phyloP scores from a whole-genome alignment of 2,888 invertebrate genomes.

The Brachyopa scutellaris region DNA sequence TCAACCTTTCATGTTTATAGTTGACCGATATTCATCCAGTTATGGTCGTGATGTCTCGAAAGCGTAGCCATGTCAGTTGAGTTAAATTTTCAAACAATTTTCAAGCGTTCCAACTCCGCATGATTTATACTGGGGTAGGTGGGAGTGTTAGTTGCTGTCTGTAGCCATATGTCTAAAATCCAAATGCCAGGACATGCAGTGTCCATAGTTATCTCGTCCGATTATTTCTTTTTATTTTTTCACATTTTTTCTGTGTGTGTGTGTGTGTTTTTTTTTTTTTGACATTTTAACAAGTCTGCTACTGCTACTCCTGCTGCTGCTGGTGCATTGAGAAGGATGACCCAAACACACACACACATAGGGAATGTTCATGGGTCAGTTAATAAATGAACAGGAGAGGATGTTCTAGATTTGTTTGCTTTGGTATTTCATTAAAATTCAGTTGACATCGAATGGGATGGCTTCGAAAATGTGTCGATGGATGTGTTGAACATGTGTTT shows the following conservation, averaged over 20 bases:
- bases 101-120: constrained; percentile 44
- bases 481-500: constrained; percentile 72
- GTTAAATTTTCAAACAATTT: constrained; percentile 63
- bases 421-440: constrained; percentile 73
- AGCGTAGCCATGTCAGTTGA: constrained; percentile 59
- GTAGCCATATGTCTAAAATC: constrained; percentile 54
- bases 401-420: constrained; percentile 69
- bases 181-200: constrained; percentile 58
- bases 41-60: constrained; percentile 57
- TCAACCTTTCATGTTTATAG: constrained; percentile 62
- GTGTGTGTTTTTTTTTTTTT: neutral
- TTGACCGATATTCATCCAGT: constrained; percentile 49
- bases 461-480: constrained; percentile 72
- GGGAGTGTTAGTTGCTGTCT: neutral
- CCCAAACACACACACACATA: constrained; percentile 34
- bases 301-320: constrained; percentile 1
- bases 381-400: constrained; percentile 72
- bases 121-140: constrained; percentile 47
- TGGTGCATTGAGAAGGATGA: constrained; percentile 44
- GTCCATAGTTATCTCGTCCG: constrained; percentile 50
- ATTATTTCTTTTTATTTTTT: constrained; percentile 46
- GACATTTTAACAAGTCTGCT: constrained; percentile 58
- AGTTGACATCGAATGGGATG: constrained; percentile 72
- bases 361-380: constrained; percentile 71
- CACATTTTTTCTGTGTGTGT: too few relatives aligned